A percentile compares a stretch with the other conserved stretches of the same genome.
phyloP scores from a whole-genome alignment of 2,113 vertebrate species.

The Ranitomeya imitator region DNA sequence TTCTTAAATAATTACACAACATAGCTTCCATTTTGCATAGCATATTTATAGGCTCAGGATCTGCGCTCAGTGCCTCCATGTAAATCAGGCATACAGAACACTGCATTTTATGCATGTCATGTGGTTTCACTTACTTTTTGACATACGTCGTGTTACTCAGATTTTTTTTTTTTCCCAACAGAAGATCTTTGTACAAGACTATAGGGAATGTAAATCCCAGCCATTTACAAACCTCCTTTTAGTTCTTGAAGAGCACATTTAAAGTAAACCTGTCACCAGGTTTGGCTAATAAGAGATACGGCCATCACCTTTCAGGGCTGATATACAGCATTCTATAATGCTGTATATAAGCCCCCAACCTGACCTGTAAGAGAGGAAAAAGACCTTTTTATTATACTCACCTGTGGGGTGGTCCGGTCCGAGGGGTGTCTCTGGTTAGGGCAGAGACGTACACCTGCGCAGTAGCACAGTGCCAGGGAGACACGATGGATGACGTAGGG shows the following conservation, averaged over 20 bases:
- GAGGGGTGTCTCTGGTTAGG: too few relatives aligned
- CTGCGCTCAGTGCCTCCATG: background rate
- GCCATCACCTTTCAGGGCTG: too few relatives aligned
- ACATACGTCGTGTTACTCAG: background rate
- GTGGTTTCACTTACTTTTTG: background rate
- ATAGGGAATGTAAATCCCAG: background rate
- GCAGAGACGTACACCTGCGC: too few relatives aligned
- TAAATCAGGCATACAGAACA: background rate
- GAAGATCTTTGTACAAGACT: background rate
- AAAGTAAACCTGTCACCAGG: too few relatives aligned
- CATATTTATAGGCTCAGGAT: background rate
- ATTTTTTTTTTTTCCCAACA: background rate
- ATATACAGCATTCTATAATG: too few relatives aligned
- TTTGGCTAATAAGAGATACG: too few relatives aligned
- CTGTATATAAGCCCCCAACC: too few relatives aligned
- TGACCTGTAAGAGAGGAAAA: too few relatives aligned
- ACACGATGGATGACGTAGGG: too few relatives aligned
- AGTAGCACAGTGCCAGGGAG: too few relatives aligned
- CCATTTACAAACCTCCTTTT: background rate
- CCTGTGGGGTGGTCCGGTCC: too few relatives aligned
- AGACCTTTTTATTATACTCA: too few relatives aligned
- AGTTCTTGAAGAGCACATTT: background rate
- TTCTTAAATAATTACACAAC: background rate
- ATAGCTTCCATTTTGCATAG: background rate
- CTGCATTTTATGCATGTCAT: background rate